Evolutionary conservation across 2,113 vertebrate species (phyloP), one percentile per base, ranked within the genome.

Genomic region (Aphyosemion australe): DNA sequence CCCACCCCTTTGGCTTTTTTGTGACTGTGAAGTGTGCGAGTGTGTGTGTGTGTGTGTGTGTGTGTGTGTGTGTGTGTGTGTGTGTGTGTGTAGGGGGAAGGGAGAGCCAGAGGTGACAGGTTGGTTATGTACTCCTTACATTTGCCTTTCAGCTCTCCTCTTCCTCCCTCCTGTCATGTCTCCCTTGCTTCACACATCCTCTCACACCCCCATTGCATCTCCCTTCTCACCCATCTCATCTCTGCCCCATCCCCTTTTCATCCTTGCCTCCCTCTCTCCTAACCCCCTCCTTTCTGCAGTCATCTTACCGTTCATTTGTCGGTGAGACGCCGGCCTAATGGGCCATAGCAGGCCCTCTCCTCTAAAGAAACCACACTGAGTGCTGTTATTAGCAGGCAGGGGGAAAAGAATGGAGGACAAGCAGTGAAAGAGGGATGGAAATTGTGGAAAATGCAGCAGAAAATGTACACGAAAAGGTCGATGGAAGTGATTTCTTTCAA

Each of bases 111-210:
- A 80, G 84, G 76, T 89, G 89, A 89, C 87, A 86, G 84, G 81
- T 86, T 88, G 84, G 84, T 92, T 92, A 86, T 88, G 85, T 91
- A 87, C 83, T 83, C 88, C 84, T 81, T 81, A 87, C 85, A 83
- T 88, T 90, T 86, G 79, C 75, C 80, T 83, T 84, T 89, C 68
- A 85, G 82, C 80, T 67, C 78, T 66, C 51, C 46, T 68, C 72
- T 66, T 61, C 74, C 57, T 72, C 60, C 69, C 48, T 46, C 21
- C 54, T 64, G 49, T 54, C 69, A 20, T 47, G n/a, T 68, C 65
- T 39, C 58, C 59, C 72, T 74, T 63, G 26, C 80, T 53, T 79
- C 68, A 61, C 64, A 65, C 69, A 52, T 77, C 55, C 48, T 14
- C 49, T 26, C 65, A 21, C 45, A 31, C 61, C 54, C 37, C 45